Evolutionary conservation across 2,888 invertebrate species (phyloP).

Genomic region (Imbricaverruca yamaguchii): DNA sequence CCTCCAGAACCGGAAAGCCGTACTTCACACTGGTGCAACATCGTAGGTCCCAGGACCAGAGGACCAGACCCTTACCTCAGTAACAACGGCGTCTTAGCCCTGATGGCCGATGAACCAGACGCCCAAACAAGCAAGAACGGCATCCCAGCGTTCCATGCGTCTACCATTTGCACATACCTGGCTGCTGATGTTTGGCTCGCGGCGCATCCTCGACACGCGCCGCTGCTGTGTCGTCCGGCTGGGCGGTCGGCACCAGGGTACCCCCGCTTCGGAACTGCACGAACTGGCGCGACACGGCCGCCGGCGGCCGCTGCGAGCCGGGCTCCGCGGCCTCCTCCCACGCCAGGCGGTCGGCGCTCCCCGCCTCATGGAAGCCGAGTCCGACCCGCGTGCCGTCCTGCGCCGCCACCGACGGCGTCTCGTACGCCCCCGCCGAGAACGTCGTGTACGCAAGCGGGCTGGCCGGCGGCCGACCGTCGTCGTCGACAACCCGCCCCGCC

Average conservation of each 20-base stretch:
- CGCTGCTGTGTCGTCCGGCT: no score
- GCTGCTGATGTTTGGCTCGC: no score
- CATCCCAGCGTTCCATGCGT: neutral
- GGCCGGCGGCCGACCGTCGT: neutral
- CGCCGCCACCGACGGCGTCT: neutral
- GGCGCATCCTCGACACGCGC: no score
- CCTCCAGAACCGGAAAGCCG: no score
- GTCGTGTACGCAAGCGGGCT: neutral
- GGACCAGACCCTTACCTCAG: no score
- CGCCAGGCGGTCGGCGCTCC: neutral
- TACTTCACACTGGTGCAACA: no score
- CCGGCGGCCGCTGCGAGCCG: neutral
- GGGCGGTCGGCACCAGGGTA: neutral
- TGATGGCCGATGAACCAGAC: neutral
- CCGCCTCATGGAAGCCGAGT: neutral
- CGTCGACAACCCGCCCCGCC: neutral
- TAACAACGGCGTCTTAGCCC: no score
- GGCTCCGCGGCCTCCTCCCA: neutral
- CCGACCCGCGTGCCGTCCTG: conserved; percentile 2
- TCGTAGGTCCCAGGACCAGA: no score
- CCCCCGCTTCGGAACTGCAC: neutral
- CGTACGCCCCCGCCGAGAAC: neutral
- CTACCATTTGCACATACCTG: no score
- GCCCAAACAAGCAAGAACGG: neutral
- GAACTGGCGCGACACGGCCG: neutral